These are phyloP conservation scores for Apteryx owenii DNA, from an alignment of 2,113 vertebrate species.

Conservation along the genomic window DNA sequence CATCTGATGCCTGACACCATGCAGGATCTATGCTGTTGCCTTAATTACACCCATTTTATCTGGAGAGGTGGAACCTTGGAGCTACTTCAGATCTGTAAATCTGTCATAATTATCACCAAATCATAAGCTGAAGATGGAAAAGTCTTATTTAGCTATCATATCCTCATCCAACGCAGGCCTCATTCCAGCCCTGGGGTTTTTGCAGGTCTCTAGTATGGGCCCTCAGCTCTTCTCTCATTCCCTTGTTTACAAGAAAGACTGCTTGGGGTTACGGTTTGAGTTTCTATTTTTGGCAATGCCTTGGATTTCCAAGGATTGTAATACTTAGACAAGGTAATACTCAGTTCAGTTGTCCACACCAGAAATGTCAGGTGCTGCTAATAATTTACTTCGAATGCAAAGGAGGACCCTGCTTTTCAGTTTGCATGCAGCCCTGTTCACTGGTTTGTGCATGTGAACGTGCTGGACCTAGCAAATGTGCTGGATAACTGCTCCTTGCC, in stretches of 20 bases:
- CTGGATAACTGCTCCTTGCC: not conserved
- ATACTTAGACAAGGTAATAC: not conserved
- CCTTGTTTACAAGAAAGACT: not conserved
- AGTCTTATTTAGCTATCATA: not conserved
- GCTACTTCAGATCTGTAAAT: not conserved
- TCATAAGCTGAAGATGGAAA: not conserved
- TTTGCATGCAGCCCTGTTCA: accelerated
- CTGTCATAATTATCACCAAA: not conserved
- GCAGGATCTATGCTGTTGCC: not conserved
- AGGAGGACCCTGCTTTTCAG: not conserved
- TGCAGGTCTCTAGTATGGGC: not conserved
- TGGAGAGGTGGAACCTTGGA: constrained; percentile 22
- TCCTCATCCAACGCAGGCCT: not conserved
- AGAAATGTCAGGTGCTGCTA: not conserved
- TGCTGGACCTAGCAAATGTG: accelerated
- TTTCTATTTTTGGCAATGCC: not conserved
- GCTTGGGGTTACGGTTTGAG: not conserved
- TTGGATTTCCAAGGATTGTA: not conserved
- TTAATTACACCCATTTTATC: not conserved
- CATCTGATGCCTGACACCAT: not conserved
- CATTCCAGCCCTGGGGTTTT: not conserved
- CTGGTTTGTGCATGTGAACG: not conserved
- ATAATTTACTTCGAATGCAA: not conserved
- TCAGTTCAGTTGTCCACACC: not conserved
- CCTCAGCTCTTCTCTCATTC: not conserved